These are phyloP conservation scores for Palythoa heliodiscus DNA, from an alignment of 92 coral and sea anemone genomes.

Conservation along the genomic window DNA sequence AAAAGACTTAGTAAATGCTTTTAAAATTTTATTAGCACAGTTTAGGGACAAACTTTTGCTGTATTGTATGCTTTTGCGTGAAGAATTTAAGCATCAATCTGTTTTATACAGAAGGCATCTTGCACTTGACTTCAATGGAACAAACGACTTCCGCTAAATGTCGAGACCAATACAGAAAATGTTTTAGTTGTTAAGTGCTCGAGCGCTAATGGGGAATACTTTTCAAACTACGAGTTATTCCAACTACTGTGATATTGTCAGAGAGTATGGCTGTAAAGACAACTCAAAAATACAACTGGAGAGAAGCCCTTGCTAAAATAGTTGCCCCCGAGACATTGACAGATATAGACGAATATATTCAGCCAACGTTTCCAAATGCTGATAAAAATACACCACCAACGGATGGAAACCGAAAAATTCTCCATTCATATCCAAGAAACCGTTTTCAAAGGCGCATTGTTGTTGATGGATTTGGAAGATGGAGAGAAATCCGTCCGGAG, in stretches of 20 bases:
- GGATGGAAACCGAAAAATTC: background rate
- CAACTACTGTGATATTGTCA: background rate
- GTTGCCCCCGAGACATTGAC: slow-evolving; percentile 74
- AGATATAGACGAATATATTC: slow-evolving; percentile 80
- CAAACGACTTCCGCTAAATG: background rate
- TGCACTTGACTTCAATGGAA: background rate
- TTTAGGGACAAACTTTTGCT: too few relatives aligned
- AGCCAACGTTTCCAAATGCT: slow-evolving; percentile 67
- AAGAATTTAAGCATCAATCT: too few relatives aligned
- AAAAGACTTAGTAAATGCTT: background rate
- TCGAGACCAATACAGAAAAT: background rate
- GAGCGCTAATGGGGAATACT: background rate
- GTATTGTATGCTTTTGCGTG: too few relatives aligned
- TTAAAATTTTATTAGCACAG: background rate
- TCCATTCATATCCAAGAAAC: slow-evolving; percentile 10
- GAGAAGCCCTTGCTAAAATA: slow-evolving; percentile 69
- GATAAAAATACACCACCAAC: background rate
- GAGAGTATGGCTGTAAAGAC: slow-evolving; percentile 40
- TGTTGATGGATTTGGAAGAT: slow-evolving; percentile 91
- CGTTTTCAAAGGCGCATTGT: slow-evolving; percentile 70
- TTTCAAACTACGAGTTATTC: background rate
- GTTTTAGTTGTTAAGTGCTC: background rate
- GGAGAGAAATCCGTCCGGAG: slow-evolving; percentile 83
- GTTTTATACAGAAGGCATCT: background rate
- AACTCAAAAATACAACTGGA: slow-evolving; percentile 11